Percentiles rank a stretch among this genome's conserved stretches.
phyloP scores from a whole-genome alignment of 2,113 vertebrate genomes.

The Dasyornis broadbenti region DNA sequence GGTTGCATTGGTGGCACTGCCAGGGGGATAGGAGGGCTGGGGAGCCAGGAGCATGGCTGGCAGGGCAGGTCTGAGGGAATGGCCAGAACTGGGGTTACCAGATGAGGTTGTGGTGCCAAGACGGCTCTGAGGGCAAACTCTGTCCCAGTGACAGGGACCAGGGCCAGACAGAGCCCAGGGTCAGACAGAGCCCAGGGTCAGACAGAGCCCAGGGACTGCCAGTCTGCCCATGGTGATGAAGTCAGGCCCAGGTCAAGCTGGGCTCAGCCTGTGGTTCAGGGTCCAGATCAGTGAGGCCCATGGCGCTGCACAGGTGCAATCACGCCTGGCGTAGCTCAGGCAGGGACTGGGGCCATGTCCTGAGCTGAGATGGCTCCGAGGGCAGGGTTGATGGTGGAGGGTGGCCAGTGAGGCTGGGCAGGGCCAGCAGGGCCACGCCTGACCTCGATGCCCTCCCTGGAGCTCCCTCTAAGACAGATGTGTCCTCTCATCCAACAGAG shows the following conservation, averaged over 20 bases:
- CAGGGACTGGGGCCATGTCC: not conserved
- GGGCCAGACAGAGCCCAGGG: not conserved
- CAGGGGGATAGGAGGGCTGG: not conserved
- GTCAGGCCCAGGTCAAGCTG: not conserved
- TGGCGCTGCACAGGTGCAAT: accelerated
- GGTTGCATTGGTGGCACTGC: not conserved
- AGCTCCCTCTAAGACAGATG: not conserved
- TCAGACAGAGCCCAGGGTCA: not conserved
- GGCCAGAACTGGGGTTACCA: not conserved
- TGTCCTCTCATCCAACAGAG: not conserved
- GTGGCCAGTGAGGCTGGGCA: not conserved
- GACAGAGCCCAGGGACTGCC: not conserved
- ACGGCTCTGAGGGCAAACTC: not conserved
- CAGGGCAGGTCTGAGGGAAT: not conserved
- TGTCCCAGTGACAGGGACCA: not conserved
- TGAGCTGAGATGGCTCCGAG: accelerated
- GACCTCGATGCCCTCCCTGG: not conserved
- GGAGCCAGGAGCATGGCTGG: not conserved
- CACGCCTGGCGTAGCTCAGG: not conserved
- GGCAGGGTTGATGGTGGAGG: accelerated
- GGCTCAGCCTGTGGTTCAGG: not conserved
- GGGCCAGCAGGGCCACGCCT: not conserved
- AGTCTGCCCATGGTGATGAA: not conserved
- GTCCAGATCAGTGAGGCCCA: accelerated
- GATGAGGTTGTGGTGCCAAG: accelerated